Conservation (phyloP, 2,888 invertebrate genomes). For the Drosophila fulvimacula region DNA sequence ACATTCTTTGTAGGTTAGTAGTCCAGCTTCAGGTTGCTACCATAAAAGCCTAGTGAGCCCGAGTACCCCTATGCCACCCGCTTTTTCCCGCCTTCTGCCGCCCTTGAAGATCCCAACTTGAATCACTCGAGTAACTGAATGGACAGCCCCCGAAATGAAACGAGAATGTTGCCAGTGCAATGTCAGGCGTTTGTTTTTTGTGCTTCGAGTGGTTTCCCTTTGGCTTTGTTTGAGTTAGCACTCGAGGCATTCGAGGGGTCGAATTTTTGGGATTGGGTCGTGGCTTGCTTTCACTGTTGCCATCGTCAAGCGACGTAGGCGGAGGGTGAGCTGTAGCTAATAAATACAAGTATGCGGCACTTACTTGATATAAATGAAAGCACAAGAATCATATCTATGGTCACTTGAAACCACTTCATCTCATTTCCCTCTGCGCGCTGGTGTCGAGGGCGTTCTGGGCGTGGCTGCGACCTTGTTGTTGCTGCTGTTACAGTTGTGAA, state of each 20-base stretch:
- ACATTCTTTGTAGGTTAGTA: conserved; percentile 15
- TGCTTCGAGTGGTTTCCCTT: conserved; percentile 48
- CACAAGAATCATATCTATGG: conserved; percentile 85
- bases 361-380: conserved; percentile 85
- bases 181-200: conserved; percentile 71
- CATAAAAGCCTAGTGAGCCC: conserved; percentile 47
- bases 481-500: conserved; percentile 52
- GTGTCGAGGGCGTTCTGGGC: conserved; percentile 51
- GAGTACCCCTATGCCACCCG: conserved; percentile 15
- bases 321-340: conserved; percentile 31
- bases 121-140: conserved; percentile 32
- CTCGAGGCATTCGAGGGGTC: conserved; percentile 41
- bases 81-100: neutral
- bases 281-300: conserved; percentile 31
- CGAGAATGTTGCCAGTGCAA: conserved; percentile 42
- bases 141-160: conserved; percentile 28
- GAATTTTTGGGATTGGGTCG: conserved; percentile 45
- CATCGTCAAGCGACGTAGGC: neutral
- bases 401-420: conserved; percentile 86
- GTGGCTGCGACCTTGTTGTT: conserved; percentile 60
- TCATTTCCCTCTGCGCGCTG: conserved; percentile 85
- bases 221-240: conserved; percentile 65
- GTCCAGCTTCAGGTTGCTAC: conserved; percentile 44
- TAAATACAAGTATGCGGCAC: conserved; percentile 64
- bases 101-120: conserved; percentile 16